These are phyloP conservation scores for Girardinus metallicus DNA, from an alignment of 2,797 vertebrate genomes.

Conservation along the genomic window DNA sequence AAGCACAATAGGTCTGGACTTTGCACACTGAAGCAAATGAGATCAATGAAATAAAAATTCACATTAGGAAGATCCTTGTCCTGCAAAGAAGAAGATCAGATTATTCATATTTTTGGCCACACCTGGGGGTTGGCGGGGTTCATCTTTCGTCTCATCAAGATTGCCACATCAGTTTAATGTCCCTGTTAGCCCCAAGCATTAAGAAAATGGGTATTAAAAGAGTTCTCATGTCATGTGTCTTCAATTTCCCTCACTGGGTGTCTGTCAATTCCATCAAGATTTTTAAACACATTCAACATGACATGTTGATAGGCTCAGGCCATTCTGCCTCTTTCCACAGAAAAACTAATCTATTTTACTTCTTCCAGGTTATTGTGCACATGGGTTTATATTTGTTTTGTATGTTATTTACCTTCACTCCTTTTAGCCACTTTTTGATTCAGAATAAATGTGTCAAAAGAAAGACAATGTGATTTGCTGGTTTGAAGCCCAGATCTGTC, in stretches of 20 bases:
- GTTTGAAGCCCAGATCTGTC: too few species aligned
- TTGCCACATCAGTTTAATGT: conserved; percentile 26
- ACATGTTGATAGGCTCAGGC: conserved; percentile 12
- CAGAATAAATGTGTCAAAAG: neutral
- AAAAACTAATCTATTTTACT: neutral
- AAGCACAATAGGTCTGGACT: neutral
- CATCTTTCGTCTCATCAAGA: conserved; percentile 24
- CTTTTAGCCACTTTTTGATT: neutral
- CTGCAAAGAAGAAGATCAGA: neutral
- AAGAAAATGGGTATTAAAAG: conserved; percentile 29
- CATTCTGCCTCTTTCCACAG: conserved; percentile 16
- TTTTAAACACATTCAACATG: conserved; percentile 20
- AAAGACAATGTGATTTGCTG: neutral
- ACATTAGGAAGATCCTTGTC: neutral
- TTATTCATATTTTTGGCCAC: conserved; percentile 15
- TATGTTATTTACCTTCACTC: neutral
- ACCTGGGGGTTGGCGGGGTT: neutral
- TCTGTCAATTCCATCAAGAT: conserved; percentile 25
- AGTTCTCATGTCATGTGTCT: conserved; percentile 24
- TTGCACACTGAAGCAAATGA: neutral
- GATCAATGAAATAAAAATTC: neutral
- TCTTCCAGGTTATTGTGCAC: neutral
- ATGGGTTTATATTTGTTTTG: neutral
- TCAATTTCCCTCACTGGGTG: conserved; percentile 10
- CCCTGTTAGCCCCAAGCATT: conserved; percentile 27